A percentile compares a stretch with the other conserved stretches of the same genome.
phyloP scores from a whole-genome alignment of 2,888 invertebrate genomes.

The Sarcophaga variegata region DNA sequence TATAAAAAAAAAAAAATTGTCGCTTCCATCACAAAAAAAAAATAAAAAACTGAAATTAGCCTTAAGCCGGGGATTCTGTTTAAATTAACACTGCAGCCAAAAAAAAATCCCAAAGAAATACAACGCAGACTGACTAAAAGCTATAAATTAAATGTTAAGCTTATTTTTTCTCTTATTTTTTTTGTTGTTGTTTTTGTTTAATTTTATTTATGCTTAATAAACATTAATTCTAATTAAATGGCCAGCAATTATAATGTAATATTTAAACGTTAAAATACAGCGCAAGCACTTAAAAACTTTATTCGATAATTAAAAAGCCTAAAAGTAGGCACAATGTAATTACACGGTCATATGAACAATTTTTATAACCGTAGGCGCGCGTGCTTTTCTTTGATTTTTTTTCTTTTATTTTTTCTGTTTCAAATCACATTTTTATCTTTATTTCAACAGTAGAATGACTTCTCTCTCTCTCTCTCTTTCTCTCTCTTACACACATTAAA shows the following conservation, averaged over 20 bases:
- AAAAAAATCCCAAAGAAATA: neutral
- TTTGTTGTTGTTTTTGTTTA: neutral
- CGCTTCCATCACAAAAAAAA: too few species aligned
- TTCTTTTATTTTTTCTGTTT: too few species aligned
- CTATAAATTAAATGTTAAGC: neutral
- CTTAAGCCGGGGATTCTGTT: neutral
- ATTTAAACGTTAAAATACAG: neutral
- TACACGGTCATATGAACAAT: too few species aligned
- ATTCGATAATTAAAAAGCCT: neutral
- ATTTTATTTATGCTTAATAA: conserved; percentile 41
- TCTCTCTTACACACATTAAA: too few species aligned
- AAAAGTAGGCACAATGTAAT: too few species aligned
- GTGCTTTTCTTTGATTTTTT: too few species aligned
- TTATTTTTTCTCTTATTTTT: too few species aligned
- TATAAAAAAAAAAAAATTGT: too few species aligned
- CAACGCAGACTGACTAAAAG: neutral
- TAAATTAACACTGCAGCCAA: neutral
- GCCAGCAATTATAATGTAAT: conserved; percentile 43
- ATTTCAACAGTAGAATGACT: too few species aligned
- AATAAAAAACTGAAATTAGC: neutral
- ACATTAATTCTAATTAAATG: conserved; percentile 59
- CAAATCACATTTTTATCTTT: too few species aligned
- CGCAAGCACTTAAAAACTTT: neutral
- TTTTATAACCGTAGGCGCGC: too few species aligned
- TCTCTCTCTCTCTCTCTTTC: too few species aligned